Conservation (phyloP, 2,797 vertebrate genomes). For the Xenopus petersii region DNA sequence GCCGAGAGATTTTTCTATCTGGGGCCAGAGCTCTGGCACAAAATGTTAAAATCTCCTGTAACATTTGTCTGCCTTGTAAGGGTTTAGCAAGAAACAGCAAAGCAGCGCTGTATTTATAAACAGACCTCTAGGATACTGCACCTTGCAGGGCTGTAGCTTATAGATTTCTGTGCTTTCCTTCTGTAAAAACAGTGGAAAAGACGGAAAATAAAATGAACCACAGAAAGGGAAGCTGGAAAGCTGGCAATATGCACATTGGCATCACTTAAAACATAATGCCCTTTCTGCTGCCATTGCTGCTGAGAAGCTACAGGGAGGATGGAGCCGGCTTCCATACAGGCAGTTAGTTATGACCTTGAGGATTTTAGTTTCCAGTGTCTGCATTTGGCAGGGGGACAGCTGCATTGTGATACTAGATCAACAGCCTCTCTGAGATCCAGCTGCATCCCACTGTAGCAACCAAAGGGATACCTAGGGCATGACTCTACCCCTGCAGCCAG, state of each 20-base stretch:
- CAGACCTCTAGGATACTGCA: background rate
- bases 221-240: slow-evolving; percentile 6
- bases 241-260: slow-evolving; percentile 22
- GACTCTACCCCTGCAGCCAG: slow-evolving; percentile 11
- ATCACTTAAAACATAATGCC: slow-evolving; percentile 20
- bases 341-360: slow-evolving; percentile 42
- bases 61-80: no score
- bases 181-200: slow-evolving; percentile 14
- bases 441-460: background rate
- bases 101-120: background rate
- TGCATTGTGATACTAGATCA: slow-evolving; percentile 40
- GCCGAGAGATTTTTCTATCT: no score
- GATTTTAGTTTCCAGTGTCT: slow-evolving; percentile 39
- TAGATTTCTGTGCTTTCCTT: slow-evolving; percentile 12
- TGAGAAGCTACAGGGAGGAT: slow-evolving; percentile 15
- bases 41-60: no score
- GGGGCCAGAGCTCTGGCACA: no score
- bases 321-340: slow-evolving; percentile 10
- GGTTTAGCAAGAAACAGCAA: background rate
- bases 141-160: background rate
- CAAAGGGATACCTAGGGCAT: slow-evolving; percentile 17
- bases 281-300: slow-evolving; percentile 25
- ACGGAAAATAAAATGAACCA: background rate
- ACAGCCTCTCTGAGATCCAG: slow-evolving; percentile 29
- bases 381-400: slow-evolving; percentile 42